Conservation (phyloP, 2,113 vertebrate genomes). For the Pluvianellus socialis region DNA sequence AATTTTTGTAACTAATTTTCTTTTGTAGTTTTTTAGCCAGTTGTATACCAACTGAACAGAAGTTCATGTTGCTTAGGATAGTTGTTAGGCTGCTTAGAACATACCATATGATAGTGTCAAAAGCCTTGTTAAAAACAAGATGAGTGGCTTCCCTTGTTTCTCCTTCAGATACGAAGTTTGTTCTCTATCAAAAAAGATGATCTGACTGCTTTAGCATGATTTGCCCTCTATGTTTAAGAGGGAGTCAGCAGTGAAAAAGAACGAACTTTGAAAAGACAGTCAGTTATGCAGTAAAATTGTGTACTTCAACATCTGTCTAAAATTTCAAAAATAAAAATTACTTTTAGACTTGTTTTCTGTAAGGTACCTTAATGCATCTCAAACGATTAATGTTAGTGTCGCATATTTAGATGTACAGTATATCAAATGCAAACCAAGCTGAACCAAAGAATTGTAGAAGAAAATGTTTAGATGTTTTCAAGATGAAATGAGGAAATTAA, state of each 20-base stretch:
- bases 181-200: not conserved
- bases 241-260: not conserved
- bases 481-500: not conserved
- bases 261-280: not conserved
- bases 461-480: not conserved
- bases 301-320: not conserved
- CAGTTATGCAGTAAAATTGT: not conserved
- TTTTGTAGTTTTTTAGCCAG: not conserved
- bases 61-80: not conserved
- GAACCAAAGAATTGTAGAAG: not conserved
- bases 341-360: not conserved
- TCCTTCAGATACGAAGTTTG: not conserved
- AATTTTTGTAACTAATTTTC: not conserved
- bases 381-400: not conserved
- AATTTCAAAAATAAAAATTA: not conserved
- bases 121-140: not conserved
- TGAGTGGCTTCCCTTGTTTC: not conserved
- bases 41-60: not conserved
- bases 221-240: not conserved
- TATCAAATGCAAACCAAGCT: not conserved
- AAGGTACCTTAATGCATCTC: not conserved
- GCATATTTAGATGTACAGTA: not conserved
- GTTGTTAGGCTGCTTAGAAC: not conserved
- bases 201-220: not conserved
- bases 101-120: not conserved